A percentile compares a stretch with the other conserved stretches of the same genome.
These are phyloP conservation scores for Magallana gigas DNA, from an alignment of 1,140 invertebrate species.

Conservation along the genomic window DNA sequence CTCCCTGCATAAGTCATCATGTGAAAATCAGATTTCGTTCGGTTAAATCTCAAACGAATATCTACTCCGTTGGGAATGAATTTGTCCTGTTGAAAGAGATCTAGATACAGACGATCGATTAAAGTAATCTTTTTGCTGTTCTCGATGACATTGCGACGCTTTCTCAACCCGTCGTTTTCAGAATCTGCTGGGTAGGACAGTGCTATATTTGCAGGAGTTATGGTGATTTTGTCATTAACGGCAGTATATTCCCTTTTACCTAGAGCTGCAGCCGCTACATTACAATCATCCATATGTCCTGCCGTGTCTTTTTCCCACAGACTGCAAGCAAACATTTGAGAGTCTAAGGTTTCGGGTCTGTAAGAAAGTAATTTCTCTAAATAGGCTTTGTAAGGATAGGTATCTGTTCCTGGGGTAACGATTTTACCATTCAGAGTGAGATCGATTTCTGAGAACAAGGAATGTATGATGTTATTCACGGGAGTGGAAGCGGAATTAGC, in stretches of 20 bases:
- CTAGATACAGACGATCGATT: slow-evolving; percentile 15
- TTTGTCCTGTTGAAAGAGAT: slow-evolving; percentile 15
- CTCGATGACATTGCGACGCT: background rate
- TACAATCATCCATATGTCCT: background rate
- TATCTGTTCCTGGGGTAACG: background rate
- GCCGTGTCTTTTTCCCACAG: no score
- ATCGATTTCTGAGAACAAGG: slow-evolving; percentile 4
- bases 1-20: background rate
- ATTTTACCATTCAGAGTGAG: background rate
- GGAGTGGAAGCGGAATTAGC: no score
- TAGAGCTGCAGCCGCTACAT: background rate
- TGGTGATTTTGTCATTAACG: no score
- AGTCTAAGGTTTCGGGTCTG: background rate
- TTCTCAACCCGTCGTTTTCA: background rate
- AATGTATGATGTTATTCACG: background rate
- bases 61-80: background rate
- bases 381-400: slow-evolving; percentile 39
- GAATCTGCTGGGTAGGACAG: no score
- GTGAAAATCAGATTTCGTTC: background rate
- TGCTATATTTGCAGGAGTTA: no score
- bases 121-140: background rate
- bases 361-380: slow-evolving; percentile 31
- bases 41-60: slow-evolving; percentile 20
- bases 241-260: no score
- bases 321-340: no score